phyloP scores from a whole-genome alignment of 1,140 invertebrate species.

The Zaprionus ornatus region DNA sequence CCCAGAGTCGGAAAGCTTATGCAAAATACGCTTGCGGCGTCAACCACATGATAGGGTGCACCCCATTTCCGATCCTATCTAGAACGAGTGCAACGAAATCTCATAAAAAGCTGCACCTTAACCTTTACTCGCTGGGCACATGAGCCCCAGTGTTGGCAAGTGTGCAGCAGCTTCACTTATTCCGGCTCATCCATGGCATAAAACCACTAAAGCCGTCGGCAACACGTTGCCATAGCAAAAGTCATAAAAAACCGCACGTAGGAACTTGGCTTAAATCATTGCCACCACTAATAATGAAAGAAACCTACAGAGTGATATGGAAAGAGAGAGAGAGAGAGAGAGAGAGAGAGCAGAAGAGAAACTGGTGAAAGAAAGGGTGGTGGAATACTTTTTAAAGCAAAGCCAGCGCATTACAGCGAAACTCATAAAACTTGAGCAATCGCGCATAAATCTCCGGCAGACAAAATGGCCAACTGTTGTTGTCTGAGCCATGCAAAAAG shows the following conservation, averaged over 20 bases:
- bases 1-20: constrained; percentile 8
- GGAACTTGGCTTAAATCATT: constrained; percentile 42
- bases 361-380: background rate
- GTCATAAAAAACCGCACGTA: constrained; percentile 40
- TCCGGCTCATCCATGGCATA: constrained; percentile 13
- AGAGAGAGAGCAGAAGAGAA: background rate
- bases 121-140: constrained; percentile 5
- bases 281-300: constrained; percentile 37
- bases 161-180: constrained; percentile 17
- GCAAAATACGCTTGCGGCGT: constrained; percentile 24
- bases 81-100: constrained; percentile 18
- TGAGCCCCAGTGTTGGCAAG: background rate
- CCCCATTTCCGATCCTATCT: background rate
- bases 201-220: constrained; percentile 22
- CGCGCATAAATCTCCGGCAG: constrained; percentile 57
- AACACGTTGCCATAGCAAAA: constrained; percentile 25
- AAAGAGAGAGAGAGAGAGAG: background rate
- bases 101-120: constrained; percentile 32
- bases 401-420: constrained; percentile 26
- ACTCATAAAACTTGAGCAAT: constrained; percentile 59
- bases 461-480: constrained; percentile 62
- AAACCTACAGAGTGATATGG: background rate
- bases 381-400: constrained; percentile 39
- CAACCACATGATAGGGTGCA: constrained; percentile 3
- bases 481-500: constrained; percentile 12